phyloP scores from a whole-genome alignment of 2,888 invertebrate genomes.

The Noctuana brunneofusca region DNA sequence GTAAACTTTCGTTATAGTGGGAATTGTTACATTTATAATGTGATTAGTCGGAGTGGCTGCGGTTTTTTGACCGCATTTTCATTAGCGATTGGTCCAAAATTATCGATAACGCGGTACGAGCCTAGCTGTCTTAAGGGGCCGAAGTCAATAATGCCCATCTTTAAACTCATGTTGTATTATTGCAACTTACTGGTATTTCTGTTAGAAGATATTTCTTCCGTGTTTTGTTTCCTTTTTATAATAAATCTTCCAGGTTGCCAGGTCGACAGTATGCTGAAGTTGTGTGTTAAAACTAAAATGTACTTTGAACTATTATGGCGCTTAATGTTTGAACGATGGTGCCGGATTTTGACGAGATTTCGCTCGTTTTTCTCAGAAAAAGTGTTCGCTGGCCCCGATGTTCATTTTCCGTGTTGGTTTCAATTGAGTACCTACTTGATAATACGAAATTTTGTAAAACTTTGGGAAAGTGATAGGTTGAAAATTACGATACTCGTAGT shows the following conservation, averaged over 20 bases:
- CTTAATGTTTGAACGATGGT: neutral
- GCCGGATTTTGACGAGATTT: neutral
- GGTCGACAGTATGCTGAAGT: too few species aligned
- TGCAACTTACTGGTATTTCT: too few species aligned
- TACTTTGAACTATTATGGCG: too few species aligned
- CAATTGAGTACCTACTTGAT: neutral
- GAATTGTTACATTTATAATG: constrained; percentile 41
- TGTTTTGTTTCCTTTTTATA: too few species aligned
- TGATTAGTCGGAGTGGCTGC: constrained; percentile 34
- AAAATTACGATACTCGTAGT: neutral
- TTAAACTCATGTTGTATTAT: too few species aligned
- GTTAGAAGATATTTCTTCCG: too few species aligned
- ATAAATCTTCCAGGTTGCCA: too few species aligned
- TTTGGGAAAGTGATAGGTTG: neutral
- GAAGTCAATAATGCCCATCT: neutral
- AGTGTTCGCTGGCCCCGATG: neutral
- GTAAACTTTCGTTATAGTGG: constrained; percentile 46
- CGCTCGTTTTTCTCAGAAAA: neutral
- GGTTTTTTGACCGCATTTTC: constrained; percentile 42
- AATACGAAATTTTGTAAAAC: neutral
- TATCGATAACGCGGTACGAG: neutral
- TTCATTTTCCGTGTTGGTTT: neutral
- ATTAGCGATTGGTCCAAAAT: constrained; percentile 28
- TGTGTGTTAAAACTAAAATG: too few species aligned
- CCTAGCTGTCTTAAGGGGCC: neutral